Percentiles rank a stretch among this genome's conserved stretches.
Evolutionary conservation across 2,113 vertebrate species (phyloP).

Genomic region (Hipposideros armiger): DNA sequence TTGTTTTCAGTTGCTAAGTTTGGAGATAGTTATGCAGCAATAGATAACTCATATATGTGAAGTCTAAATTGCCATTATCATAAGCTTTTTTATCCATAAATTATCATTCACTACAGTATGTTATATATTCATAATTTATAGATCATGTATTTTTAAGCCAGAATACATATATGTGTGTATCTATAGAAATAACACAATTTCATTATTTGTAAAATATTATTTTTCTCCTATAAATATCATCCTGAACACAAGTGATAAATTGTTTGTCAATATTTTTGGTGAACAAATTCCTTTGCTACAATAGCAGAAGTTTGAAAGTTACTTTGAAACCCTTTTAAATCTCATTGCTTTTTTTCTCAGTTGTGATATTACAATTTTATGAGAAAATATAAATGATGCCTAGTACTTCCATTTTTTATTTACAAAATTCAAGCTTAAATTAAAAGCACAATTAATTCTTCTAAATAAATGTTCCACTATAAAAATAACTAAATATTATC

Average conservation of each 20-base stretch:
- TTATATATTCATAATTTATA: background rate
- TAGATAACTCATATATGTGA: background rate
- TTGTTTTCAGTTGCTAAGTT: background rate
- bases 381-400: slow-evolving; percentile 33
- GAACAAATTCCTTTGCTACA: background rate
- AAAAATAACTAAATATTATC: slow-evolving; percentile 14
- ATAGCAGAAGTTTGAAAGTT: background rate
- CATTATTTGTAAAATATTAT: slow-evolving; percentile 26
- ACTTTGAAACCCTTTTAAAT: background rate
- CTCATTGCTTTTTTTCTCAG: background rate
- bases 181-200: background rate
- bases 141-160: background rate
- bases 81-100: background rate
- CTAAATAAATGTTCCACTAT: background rate
- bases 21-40: background rate
- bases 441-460: slow-evolving; percentile 19
- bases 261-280: slow-evolving; percentile 26
- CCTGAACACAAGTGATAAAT: background rate
- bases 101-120: background rate
- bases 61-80: background rate
- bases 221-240: slow-evolving; percentile 2
- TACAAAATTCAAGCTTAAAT: slow-evolving; percentile 18
- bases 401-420: background rate
- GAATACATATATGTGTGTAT: background rate
- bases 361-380: background rate